Base-by-base conservation (phyloP, 2,797 vertebrate genomes). In the Hafferia zeledoni region DNA sequence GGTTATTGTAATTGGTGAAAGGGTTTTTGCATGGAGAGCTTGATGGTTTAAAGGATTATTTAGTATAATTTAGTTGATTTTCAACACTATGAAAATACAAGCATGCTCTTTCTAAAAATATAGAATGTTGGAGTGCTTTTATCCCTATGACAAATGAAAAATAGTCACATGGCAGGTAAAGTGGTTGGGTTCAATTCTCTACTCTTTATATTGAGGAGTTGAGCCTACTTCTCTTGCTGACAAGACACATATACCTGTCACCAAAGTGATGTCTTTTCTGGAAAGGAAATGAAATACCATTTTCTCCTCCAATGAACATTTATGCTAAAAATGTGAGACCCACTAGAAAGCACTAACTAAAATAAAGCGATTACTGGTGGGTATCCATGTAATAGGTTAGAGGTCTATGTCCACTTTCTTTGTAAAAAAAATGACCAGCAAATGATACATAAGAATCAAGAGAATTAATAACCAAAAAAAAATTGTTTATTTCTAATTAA, bases 121-220 rank as follows among this genome's bases (percentile, higher is more conserved):
- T 3, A 41, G 24, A 23, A 9, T 59, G 2, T 12, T 31, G 5
- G 30, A 28, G 2, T 44, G 37, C 5, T 64, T 71, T 86, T 70
- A 31, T 55, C 7, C 8, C 17, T 57, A 6, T 60, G 9, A 11
- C 28, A 95, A 67, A 65, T 20, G 10, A 81, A 17, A 28, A 77
- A 46, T 4, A 13, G 30, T 67, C 47, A n/a, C 0, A 1, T 35
- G 24, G 13, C 13, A 55, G 17, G 2, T 33, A 35, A 70, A 89
- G 22, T 24, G 17, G 1, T 28, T 55, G 20, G 1, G 6, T 76
- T 91, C n/a, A 46, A 7, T 39, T 68, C 24, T 47, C 0, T 2
- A 5, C 7, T 46, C 12, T 25, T 31, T 50, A 2, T 25, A 4
- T 5, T 52, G 13, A 59, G 6, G 7, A 7, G 0, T 4, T 70